A percentile compares a stretch with the other conserved stretches of the same genome.
Conservation (phyloP, 2,888 invertebrate species). For the Pediacus dermestoides region DNA sequence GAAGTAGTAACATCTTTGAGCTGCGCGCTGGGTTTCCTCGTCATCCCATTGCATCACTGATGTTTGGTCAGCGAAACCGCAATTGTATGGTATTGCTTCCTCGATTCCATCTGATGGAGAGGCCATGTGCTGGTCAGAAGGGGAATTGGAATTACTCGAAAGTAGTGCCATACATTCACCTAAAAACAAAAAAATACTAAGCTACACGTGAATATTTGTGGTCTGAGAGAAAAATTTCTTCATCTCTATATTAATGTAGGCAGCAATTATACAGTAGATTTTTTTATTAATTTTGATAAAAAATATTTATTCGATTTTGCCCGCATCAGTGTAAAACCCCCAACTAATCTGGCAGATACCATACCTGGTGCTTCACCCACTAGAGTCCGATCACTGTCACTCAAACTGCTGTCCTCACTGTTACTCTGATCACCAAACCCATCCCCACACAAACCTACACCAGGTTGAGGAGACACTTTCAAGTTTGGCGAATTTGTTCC, state of each 20-base stretch:
- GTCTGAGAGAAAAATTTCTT: no score
- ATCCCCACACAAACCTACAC: slow-evolving; percentile 31
- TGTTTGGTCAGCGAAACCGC: slow-evolving; percentile 33
- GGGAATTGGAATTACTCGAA: slow-evolving; percentile 44
- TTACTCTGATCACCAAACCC: slow-evolving; percentile 61
- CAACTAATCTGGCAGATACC: slow-evolving; percentile 2
- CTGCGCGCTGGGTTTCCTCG: slow-evolving; percentile 29
- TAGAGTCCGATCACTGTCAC: slow-evolving; percentile 67
- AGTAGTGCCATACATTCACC: slow-evolving; percentile 41
- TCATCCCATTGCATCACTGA: slow-evolving; percentile 49
- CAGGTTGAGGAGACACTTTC: slow-evolving; percentile 41
- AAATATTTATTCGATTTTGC: no score
- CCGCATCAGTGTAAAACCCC: neutral
- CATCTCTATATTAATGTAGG: no score
- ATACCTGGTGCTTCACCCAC: slow-evolving; percentile 58
- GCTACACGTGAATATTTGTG: neutral
- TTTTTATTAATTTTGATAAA: no score
- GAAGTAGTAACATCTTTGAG: slow-evolving; percentile 23
- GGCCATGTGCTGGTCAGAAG: slow-evolving; percentile 47
- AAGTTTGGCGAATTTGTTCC: slow-evolving; percentile 38
- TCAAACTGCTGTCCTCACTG: slow-evolving; percentile 73
- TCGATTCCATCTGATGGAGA: slow-evolving; percentile 44
- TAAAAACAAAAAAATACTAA: slow-evolving; percentile 29
- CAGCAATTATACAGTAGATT: no score
- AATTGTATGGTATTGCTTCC: slow-evolving; percentile 34